phyloP scores from a whole-genome alignment of 2,113 vertebrate genomes.

The Lophius piscatorius region DNA sequence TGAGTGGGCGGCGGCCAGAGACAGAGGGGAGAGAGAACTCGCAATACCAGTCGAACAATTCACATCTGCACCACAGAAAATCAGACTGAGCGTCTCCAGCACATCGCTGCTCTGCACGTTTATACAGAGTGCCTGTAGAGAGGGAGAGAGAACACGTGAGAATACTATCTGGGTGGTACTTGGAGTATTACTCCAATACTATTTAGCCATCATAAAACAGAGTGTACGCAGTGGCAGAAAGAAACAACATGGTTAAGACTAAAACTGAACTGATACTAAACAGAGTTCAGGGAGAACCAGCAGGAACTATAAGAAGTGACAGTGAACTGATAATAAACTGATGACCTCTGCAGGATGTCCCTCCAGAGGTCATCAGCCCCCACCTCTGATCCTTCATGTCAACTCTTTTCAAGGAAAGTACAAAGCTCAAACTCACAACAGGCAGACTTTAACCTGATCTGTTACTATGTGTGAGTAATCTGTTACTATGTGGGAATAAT shows the following conservation, averaged over 20 bases:
- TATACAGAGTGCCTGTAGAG: slow-evolving; percentile 86
- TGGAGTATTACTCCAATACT: too few species aligned
- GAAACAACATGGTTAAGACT: too few species aligned
- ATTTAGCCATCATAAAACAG: too few species aligned
- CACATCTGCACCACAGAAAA: slow-evolving; percentile 92
- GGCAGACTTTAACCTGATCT: background rate
- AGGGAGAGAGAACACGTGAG: background rate
- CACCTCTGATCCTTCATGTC: slow-evolving; percentile 24
- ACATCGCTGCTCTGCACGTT: slow-evolving; percentile 91
- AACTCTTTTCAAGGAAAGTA: slow-evolving; percentile 25
- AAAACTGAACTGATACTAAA: too few species aligned
- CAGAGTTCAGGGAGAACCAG: too few species aligned
- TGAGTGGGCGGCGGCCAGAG: slow-evolving; percentile 82
- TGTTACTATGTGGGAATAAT: too few species aligned
- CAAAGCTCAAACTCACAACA: slow-evolving; percentile 15
- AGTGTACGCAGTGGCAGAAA: too few species aligned
- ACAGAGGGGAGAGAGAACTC: slow-evolving; percentile 77
- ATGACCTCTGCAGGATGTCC: slow-evolving; percentile 10
- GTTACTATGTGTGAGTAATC: too few species aligned
- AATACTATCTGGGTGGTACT: too few species aligned
- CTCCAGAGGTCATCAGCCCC: too few species aligned
- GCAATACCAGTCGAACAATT: slow-evolving; percentile 85
- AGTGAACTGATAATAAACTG: slow-evolving; percentile 15
- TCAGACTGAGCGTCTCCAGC: slow-evolving; percentile 89
- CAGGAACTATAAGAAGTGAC: background rate